Evolutionary conservation across 2,888 invertebrate genomes (phyloP), one percentile per base, ranked within the genome.

Genomic region (Lycaena phlaeas): DNA sequence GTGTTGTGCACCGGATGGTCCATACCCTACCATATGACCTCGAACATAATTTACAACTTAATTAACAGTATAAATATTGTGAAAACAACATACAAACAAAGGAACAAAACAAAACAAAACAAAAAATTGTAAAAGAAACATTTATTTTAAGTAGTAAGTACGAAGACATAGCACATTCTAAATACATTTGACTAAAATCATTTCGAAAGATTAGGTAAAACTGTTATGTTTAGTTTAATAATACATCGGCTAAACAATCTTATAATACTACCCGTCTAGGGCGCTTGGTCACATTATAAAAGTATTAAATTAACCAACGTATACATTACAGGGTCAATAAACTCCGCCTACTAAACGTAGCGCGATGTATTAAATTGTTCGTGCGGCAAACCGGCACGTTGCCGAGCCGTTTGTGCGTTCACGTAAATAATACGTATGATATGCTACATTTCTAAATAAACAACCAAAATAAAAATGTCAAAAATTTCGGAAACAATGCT

Each of bases 121-220:
- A 46, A 30, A 27, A 12, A 39, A 31, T 41, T 44, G 44, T 40
- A 51, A 54, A 48, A 47, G 51, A 59, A 50, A 50, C 45, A 51
- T 63, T 64, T 58, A 58, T 59, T 58, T 47, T 45, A 44, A 50
- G 56, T 51, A 46, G 55, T 67, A 67, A 63, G 65, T 63, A 66
- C 64, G 47, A 56, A 51, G 44, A 47, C 51, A 50, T 30, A 26
- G 18, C 34, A 22, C 31, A 31, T 17, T 18, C 12, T 34, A 12
- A 7, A 22, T 12, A 31, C 11, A 31, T 7, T 17, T 12, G 34
- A 34, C 34, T 34, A 18, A 34, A 22, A 22, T 34, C 10, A 11
- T 9, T 34, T n/a, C n/a, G 12, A 18, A 34, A 18, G 12, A 9
- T 34, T 17, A 17, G 11, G 22, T 22, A 11, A 34, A 34, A 34